Percentiles rank a stretch among this genome's conserved stretches.
phyloP scores from a whole-genome alignment of 2,113 vertebrate species.

The Pungitius pungitius region DNA sequence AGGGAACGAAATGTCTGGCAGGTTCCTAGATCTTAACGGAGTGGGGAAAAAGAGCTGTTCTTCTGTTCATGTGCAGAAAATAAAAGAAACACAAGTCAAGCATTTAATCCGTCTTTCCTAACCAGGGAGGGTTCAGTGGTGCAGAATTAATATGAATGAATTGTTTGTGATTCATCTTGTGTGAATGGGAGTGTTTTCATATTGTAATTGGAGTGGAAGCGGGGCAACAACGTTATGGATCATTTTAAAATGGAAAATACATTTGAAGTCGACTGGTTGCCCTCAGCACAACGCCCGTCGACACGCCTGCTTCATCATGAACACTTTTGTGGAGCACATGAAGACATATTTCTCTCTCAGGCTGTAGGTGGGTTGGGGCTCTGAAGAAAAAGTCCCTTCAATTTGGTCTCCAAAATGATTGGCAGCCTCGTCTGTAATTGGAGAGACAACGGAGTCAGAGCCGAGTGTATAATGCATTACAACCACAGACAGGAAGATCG shows the following conservation, averaged over 20 bases:
- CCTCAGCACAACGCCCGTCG: background rate
- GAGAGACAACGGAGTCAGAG: constrained; percentile 61
- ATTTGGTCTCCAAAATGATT: constrained; percentile 51
- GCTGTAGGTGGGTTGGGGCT: constrained; percentile 4
- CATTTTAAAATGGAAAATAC: constrained; percentile 7
- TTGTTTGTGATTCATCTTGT: constrained; percentile 43
- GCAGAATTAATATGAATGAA: constrained; percentile 54
- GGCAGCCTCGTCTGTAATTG: constrained; percentile 61
- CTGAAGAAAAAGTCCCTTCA: constrained; percentile 32
- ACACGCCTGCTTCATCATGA: background rate
- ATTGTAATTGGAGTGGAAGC: constrained; percentile 30
- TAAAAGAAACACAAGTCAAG: constrained; percentile 59
- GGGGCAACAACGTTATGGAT: constrained; percentile 8
- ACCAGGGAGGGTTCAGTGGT: constrained; percentile 45
- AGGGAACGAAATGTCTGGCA: constrained; percentile 57
- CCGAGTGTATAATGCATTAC: constrained; percentile 56
- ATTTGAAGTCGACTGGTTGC: background rate
- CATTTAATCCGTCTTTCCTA: constrained; percentile 51
- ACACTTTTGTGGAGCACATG: constrained; percentile 2
- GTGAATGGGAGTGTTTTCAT: constrained; percentile 32
- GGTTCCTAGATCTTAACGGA: constrained; percentile 47
- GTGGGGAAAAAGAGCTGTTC: constrained; percentile 24
- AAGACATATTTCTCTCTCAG: background rate
- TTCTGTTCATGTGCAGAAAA: constrained; percentile 38
- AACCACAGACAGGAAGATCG: constrained; percentile 58